Evolutionary conservation across 2,113 vertebrate species (phyloP), one percentile per base, ranked within the genome.

Genomic region (Crocuta crocuta): DNA sequence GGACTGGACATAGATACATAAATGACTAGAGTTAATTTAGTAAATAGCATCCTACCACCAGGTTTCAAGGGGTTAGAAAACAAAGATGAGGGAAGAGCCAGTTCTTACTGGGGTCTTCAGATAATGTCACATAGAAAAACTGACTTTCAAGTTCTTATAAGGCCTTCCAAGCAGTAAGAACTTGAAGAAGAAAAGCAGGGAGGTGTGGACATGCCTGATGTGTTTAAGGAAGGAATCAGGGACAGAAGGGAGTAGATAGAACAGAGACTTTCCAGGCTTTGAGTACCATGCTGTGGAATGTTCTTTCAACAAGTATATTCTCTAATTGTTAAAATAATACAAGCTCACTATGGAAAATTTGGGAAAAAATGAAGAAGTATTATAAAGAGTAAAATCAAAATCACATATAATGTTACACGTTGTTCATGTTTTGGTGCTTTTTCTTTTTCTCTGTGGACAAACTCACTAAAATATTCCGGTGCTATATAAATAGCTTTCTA

Each of bases 331-430:
- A 85, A 95, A 95, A 63, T 74, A 70, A 80, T 80, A 16, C 10
- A 48, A 83, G 31, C 7, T 88, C 8, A 83, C 17, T 94, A 63
- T 58, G 43, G 45, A 95, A 95, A 95, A 45, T 68, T 78, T 73
- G 26, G 35, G 33, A 91, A 85, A 48, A 92, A 89, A 65, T 12
- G 55, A 70, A 86, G 63, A 83, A 85, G 48, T 43, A 28, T 87
- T 66, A 78, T n/a, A 91, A 90, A 93, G 43, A 87, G 10, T 66
- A 63, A 97, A 96, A 82, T 58, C 76, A 89, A 91, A 79, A 83
- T 86, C 5, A 11, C 50, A 45, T 85, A 53, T 81, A 94, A 48
- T 76, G 28, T 50, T 82, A 86, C 24, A 79, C 1, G 53, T 83
- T 91, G 58, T 96, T 98, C 12, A 66, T 68, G 16, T 28, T 53